These are phyloP conservation scores for Villa cingulata DNA, from an alignment of 2,888 invertebrate genomes.

Conservation along the genomic window DNA sequence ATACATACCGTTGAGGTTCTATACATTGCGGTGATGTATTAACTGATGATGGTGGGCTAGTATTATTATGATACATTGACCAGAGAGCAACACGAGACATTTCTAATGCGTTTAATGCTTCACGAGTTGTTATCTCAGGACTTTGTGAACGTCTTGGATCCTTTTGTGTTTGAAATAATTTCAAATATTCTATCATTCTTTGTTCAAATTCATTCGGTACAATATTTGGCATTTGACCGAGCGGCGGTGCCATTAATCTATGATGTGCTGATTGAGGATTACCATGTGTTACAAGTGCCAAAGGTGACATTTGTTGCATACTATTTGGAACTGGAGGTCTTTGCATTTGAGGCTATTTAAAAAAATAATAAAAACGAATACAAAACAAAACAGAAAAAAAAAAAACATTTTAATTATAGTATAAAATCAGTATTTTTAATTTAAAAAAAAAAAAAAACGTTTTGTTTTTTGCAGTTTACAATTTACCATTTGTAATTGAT, in stretches of 20 bases:
- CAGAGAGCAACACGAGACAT: conserved; percentile 67
- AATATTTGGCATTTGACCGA: conserved; percentile 46
- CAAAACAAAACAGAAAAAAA: no score
- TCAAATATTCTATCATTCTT: conserved; percentile 67
- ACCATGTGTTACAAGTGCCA: conserved; percentile 52
- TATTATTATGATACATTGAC: conserved; percentile 67
- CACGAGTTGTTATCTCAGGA: conserved; percentile 41
- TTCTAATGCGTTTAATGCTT: conserved; percentile 55
- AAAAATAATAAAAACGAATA: neutral
- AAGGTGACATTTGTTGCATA: conserved; percentile 56
- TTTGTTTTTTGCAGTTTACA: no score
- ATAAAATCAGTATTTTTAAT: no score
- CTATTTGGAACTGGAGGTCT: conserved; percentile 46
- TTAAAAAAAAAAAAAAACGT: no score
- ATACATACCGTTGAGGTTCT: conserved; percentile 37
- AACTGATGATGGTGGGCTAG: conserved; percentile 38
- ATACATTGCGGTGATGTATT: conserved; percentile 33
- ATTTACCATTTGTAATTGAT: conserved; percentile 45
- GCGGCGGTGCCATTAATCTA: conserved; percentile 31
- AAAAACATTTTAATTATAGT: no score
- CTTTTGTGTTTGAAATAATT: conserved; percentile 45
- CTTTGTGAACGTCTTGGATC: conserved; percentile 28
- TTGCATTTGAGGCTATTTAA: conserved; percentile 31
- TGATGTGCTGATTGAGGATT: conserved; percentile 40
- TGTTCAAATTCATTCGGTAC: conserved; percentile 61